These are phyloP conservation scores for Megaptera novaeangliae DNA, from an alignment of 2,113 vertebrate species.

Conservation along the genomic window DNA sequence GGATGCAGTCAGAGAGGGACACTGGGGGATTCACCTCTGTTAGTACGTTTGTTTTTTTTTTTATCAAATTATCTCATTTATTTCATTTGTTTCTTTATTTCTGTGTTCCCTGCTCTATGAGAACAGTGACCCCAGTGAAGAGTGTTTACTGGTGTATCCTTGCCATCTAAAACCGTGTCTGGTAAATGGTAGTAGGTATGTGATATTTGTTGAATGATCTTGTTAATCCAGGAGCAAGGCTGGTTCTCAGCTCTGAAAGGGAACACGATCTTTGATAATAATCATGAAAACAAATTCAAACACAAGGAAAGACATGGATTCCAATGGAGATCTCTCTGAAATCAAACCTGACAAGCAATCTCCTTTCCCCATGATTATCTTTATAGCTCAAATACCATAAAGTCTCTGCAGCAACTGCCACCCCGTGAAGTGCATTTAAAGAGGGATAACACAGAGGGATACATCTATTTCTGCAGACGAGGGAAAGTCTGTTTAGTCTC, in stretches of 20 bases:
- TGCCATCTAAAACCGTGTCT: not conserved
- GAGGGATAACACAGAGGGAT: not conserved
- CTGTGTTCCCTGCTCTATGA: not conserved
- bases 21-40: not conserved
- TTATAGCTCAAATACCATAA: not conserved
- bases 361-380: not conserved
- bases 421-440: not conserved
- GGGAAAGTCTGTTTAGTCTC: not conserved
- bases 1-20: not conserved
- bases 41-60: not conserved
- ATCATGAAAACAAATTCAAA: constrained; percentile 3
- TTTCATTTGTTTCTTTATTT: not conserved
- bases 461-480: not conserved
- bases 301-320: not conserved
- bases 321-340: not conserved
- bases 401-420: not conserved
- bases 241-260: not conserved
- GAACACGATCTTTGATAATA: not conserved
- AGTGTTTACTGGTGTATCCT: not conserved
- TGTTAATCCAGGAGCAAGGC: not conserved
- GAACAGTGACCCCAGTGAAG: not conserved
- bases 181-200: not conserved
- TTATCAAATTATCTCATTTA: not conserved
- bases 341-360: not conserved
- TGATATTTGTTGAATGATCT: not conserved